A percentile compares a stretch with the other conserved stretches of the same genome.
Evolutionary conservation across 1,140 invertebrate genomes (phyloP).

Genomic region (Carposina sasakii): DNA sequence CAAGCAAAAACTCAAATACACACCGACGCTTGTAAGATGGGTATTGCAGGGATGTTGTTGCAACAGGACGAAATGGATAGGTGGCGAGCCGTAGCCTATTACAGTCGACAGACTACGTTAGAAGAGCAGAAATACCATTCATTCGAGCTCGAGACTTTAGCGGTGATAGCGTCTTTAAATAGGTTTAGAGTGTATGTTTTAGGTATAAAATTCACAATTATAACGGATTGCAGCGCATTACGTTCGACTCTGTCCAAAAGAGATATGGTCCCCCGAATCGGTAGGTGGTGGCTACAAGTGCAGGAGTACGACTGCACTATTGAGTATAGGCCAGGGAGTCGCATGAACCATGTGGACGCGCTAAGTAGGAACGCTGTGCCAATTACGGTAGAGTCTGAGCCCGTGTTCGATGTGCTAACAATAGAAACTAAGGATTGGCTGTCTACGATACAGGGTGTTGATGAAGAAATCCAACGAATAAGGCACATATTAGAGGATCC

Average conservation of each 20-base stretch:
- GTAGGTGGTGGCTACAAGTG: slow-evolving; percentile 34
- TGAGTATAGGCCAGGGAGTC: slow-evolving; percentile 27
- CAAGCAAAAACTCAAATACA: slow-evolving; percentile 32
- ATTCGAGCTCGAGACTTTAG: slow-evolving; percentile 20
- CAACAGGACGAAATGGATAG: slow-evolving; percentile 13
- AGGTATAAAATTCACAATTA: slow-evolving; percentile 42
- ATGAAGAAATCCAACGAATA: background rate
- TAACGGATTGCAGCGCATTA: slow-evolving; percentile 48
- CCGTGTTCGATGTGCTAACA: background rate
- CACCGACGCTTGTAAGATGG: slow-evolving; percentile 33
- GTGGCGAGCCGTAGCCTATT: background rate
- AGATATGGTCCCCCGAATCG: slow-evolving; percentile 29
- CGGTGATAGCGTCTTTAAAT: slow-evolving; percentile 43
- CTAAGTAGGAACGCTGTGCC: slow-evolving; percentile 27
- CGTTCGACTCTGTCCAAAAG: slow-evolving; percentile 27
- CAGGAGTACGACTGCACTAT: slow-evolving; percentile 29
- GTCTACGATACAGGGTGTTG: slow-evolving; percentile 1
- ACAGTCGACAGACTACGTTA: slow-evolving; percentile 1
- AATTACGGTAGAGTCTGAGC: slow-evolving; percentile 1
- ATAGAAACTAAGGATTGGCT: slow-evolving; percentile 3
- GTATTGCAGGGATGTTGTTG: slow-evolving; percentile 29
- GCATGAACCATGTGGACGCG: slow-evolving; percentile 43
- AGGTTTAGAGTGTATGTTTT: slow-evolving; percentile 51
- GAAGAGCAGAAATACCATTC: slow-evolving; percentile 5
- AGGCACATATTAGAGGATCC: background rate